Evolutionary conservation across 2,797 vertebrate genomes (phyloP).

Genomic region (Lacerta viridis): DNA sequence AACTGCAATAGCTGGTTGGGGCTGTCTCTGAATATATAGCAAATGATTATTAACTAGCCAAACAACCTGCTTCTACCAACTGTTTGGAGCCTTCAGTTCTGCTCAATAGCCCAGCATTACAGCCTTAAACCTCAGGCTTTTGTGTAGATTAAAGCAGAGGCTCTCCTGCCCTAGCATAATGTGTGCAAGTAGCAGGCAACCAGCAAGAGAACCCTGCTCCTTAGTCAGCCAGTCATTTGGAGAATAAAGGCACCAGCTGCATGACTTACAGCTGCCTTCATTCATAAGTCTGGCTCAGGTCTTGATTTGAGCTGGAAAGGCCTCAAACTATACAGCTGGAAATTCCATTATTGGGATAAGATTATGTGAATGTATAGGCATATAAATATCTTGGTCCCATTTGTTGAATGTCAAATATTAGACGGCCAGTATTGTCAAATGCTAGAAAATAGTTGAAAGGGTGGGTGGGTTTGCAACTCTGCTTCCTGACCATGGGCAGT

Average conservation of each 20-base stretch:
- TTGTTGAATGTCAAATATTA: background rate
- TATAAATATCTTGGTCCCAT: background rate
- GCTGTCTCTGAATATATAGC: background rate
- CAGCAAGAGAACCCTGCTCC: background rate
- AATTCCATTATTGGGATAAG: background rate
- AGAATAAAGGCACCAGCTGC: background rate
- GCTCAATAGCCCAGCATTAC: background rate
- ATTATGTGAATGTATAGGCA: background rate
- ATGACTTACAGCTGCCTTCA: background rate
- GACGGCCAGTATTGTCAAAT: background rate
- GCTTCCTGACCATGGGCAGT: background rate
- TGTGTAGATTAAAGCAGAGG: background rate
- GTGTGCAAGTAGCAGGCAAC: background rate
- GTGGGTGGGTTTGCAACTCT: no score
- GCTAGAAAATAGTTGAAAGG: background rate
- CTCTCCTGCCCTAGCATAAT: background rate
- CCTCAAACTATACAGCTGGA: background rate
- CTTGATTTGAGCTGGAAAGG: background rate
- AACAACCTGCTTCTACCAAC: background rate
- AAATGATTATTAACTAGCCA: background rate
- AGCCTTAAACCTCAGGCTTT: background rate
- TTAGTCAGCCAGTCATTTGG: background rate
- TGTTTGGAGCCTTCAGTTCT: background rate
- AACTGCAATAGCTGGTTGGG: background rate
- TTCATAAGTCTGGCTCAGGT: background rate